Conservation (phyloP, 2,797 vertebrate genomes). For the Notoglanidium macrostoma region DNA sequence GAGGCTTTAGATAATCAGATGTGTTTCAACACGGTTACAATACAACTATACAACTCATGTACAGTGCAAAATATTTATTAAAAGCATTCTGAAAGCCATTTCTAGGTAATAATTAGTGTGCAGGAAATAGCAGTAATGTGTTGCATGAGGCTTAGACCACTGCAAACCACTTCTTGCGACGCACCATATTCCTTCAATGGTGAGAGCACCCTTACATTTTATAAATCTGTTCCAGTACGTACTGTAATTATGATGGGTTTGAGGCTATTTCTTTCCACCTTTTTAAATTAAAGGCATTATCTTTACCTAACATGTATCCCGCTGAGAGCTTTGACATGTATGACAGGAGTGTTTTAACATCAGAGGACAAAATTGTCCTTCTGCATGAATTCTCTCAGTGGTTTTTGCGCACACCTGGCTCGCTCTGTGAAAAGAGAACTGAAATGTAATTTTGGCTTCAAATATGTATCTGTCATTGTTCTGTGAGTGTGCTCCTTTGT, state of each 20-base stretch:
- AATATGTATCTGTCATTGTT: slow-evolving; percentile 40
- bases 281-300: slow-evolving; percentile 42
- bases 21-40: neutral
- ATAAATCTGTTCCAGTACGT: neutral
- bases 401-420: neutral
- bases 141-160: neutral
- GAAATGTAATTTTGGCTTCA: slow-evolving; percentile 44
- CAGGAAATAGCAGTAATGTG: neutral
- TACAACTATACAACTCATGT: neutral
- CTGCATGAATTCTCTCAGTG: neutral
- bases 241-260: slow-evolving; percentile 37
- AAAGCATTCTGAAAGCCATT: neutral
- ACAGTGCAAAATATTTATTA: neutral
- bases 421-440: slow-evolving; percentile 18
- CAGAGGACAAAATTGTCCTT: slow-evolving; percentile 17
- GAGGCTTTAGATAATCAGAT: neutral
- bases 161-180: neutral
- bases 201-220: neutral
- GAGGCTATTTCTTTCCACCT: slow-evolving; percentile 28
- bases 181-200: too few relatives aligned
- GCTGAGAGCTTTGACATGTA: slow-evolving; percentile 14
- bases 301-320: slow-evolving; percentile 25
- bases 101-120: neutral
- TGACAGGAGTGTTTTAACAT: slow-evolving; percentile 35
- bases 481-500: slow-evolving; percentile 10